A percentile compares a stretch with the other conserved stretches of the same genome.
Conservation (phyloP, 2,888 invertebrate species). For the Stenchaetothrips biformis region DNA sequence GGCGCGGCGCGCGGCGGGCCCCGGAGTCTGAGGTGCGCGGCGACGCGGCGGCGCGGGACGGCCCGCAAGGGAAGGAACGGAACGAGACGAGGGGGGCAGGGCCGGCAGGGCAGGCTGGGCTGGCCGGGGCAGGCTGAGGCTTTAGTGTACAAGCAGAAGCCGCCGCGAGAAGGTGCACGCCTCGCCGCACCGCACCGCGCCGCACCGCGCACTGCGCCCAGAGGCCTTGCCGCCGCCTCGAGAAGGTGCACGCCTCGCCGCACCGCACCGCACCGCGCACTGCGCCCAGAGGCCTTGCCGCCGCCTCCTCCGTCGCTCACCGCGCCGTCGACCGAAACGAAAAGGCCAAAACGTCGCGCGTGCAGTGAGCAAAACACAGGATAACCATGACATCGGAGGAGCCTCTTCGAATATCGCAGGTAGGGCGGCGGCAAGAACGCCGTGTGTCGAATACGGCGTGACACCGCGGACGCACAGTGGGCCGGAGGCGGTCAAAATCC, state of each 20-base stretch:
- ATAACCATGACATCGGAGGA: conserved; percentile 18
- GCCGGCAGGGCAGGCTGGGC: neutral
- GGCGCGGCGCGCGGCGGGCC: neutral
- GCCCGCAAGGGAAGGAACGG: neutral
- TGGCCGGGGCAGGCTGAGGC: neutral
- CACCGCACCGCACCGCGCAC: neutral
- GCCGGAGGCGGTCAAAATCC: too few relatives aligned
- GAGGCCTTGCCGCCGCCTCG: too few relatives aligned
- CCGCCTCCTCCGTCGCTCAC: neutral
- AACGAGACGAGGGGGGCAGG: neutral
- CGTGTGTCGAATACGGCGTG: too few relatives aligned
- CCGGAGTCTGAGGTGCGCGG: neutral
- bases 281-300: neutral
- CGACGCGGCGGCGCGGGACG: neutral
- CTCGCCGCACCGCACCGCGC: neutral
- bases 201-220: neutral
- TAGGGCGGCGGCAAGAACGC: neutral
- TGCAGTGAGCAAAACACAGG: neutral
- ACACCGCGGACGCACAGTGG: too few relatives aligned
- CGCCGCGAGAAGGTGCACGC: neutral
- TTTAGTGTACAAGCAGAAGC: conserved; percentile 6
- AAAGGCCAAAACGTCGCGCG: neutral
- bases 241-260: conserved; percentile 1
- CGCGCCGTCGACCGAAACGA: neutral
- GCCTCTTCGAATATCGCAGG: conserved; percentile 12